Base-by-base conservation (phyloP, 2,113 vertebrate species). In the Pogona vitticeps region DNA sequence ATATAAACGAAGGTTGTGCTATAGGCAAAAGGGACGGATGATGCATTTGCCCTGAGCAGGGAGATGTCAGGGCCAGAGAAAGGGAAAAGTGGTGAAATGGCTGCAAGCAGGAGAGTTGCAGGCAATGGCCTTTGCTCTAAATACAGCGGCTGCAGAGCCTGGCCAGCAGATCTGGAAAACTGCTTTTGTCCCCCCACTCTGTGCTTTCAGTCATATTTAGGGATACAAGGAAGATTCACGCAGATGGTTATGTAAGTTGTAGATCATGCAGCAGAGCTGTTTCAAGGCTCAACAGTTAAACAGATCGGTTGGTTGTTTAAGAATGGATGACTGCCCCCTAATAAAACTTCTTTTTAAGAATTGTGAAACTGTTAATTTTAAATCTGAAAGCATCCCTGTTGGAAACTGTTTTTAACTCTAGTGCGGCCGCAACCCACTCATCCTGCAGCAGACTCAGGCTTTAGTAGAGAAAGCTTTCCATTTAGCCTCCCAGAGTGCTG, bases 391-490 rank as follows among this genome's bases (percentile, higher is more conserved):
- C 4, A 59, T 59, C 42, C 2, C 80, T 1, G 0, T 40, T 90
- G 68, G 81, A 83, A 80, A 56, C 81, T 93, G 79, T 92, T 91
- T 65, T 93, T 88, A 2, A 36, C 67, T 71, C 85, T 86, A 99
- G 99, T 99, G 99, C 97, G 98, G 98, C 82, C 96, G 98, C 80
- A 98, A 96, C 91, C 97, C 97, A 83, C 96, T 97, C 82, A 94
- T 99, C 90, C 97, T 99, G 86, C 97, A 98, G 70, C 98, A 98
- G 91, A 97, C 97, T 8, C 96, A 97, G 82, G 94, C 88, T 18
- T 96, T 99, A 94, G 94, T 99, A 89, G 97, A 99, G 90, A 97
- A 93, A 94, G 98, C 98, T 42, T 97, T 97, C 88, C 92, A 93
- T 63, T 88, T 97, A 94, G 94, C 93, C 17, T 92, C 97, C 1